phyloP scores from a whole-genome alignment of 1,140 invertebrate genomes.

The Pogonognathellus flavescens region DNA sequence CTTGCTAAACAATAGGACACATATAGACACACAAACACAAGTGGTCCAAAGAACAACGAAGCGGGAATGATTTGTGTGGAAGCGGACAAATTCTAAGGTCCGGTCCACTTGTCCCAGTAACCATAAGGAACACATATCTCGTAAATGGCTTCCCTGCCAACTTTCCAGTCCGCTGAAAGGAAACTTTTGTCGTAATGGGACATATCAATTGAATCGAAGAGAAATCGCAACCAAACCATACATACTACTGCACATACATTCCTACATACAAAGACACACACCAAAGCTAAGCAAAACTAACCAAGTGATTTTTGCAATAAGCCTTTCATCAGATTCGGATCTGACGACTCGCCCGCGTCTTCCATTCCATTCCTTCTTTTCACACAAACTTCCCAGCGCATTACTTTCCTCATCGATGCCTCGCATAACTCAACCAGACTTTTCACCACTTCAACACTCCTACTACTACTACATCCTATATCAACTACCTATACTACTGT shows the following conservation, averaged over 20 bases:
- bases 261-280: not conserved
- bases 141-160: constrained; percentile 40
- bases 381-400: constrained; percentile 36
- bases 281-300: constrained; percentile 16
- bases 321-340: constrained; percentile 38
- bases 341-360: not conserved
- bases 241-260: too few relatives aligned
- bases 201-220: constrained; percentile 47
- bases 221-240: not conserved
- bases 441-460: constrained; percentile 33
- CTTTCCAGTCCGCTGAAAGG: constrained; percentile 33
- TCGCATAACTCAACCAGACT: constrained; percentile 33
- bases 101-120: constrained; percentile 35
- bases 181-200: constrained; percentile 48
- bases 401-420: constrained; percentile 32
- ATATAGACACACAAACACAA: constrained; percentile 8
- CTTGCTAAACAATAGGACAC: not conserved
- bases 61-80: constrained; percentile 39
- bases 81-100: constrained; percentile 30
- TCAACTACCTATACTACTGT: too few relatives aligned
- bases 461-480: not conserved
- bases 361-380: constrained; percentile 26
- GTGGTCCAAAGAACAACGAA: not conserved
- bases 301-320: constrained; percentile 42
- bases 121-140: constrained; percentile 30